These are phyloP conservation scores for Neogale vison DNA, from an alignment of 2,113 vertebrate genomes.

Conservation along the genomic window DNA sequence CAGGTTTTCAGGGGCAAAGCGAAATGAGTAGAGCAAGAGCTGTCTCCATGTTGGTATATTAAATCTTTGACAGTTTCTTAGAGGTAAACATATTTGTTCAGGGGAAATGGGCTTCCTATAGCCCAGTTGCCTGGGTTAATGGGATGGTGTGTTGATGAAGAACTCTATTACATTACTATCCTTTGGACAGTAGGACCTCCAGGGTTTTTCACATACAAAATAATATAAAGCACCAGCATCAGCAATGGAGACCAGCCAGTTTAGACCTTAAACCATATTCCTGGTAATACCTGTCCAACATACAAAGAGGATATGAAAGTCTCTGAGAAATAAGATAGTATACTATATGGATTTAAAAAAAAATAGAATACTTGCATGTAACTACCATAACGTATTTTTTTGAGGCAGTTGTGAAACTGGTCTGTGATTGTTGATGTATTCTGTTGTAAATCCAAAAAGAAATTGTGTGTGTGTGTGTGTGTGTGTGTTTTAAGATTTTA, in stretches of 20 bases:
- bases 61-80: not conserved
- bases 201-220: not conserved
- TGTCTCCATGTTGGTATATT: not conserved
- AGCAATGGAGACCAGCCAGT: not conserved
- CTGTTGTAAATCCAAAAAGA: conserved; percentile 61
- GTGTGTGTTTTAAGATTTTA: too few relatives aligned
- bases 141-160: not conserved
- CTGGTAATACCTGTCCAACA: not conserved
- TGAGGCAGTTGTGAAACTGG: conserved; percentile 60
- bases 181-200: not conserved
- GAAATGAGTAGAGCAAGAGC: not conserved
- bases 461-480: conserved; percentile 25
- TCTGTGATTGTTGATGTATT: conserved; percentile 50
- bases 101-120: not conserved
- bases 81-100: not conserved
- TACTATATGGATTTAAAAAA: not conserved
- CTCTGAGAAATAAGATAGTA: not conserved
- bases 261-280: not conserved
- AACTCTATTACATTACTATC: not conserved
- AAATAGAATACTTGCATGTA: conserved; percentile 36
- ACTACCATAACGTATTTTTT: conserved; percentile 42
- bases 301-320: not conserved
- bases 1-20: not conserved
- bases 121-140: not conserved
- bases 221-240: not conserved